A percentile compares a stretch with the other conserved stretches of the same genome.
Evolutionary conservation across 53 echinoderm and acorn worm genomes (phyloP).

Genomic region (Holothuria scabra): DNA sequence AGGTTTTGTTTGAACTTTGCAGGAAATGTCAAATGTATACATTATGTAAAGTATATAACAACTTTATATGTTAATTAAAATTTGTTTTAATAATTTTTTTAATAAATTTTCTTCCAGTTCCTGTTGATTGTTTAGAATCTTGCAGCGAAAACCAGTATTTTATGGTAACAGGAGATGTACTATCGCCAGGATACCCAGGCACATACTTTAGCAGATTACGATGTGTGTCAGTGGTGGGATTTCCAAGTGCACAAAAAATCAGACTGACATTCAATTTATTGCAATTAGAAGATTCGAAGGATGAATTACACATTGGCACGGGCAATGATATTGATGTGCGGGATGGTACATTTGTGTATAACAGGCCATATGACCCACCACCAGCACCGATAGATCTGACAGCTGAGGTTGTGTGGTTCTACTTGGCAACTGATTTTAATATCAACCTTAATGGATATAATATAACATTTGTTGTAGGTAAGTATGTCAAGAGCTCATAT

Average conservation of each 20-base stretch:
- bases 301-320: conserved; percentile 31
- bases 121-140: not conserved
- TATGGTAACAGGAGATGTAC: conserved; percentile 8
- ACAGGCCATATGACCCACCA: conserved; percentile 28
- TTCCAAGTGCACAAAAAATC: conserved; percentile 49
- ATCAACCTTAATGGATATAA: conserved; percentile 45
- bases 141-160: conserved; percentile 52
- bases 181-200: conserved; percentile 42
- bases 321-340: conserved; percentile 10
- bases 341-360: not conserved
- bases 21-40: too few species aligned
- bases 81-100: not conserved
- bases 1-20: too few species aligned
- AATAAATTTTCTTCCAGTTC: not conserved
- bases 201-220: conserved; percentile 18
- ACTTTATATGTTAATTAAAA: too few species aligned
- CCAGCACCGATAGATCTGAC: conserved; percentile 35
- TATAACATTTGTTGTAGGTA: conserved; percentile 42
- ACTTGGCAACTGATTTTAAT: conserved; percentile 36
- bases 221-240: conserved; percentile 45
- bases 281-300: conserved; percentile 44
- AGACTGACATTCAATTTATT: conserved; percentile 49
- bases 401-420: conserved; percentile 40
- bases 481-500: not conserved
- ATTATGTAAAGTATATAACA: too few species aligned